Evolutionary conservation across 2,888 invertebrate genomes (phyloP).

Genomic region (Leucozona laternaria): DNA sequence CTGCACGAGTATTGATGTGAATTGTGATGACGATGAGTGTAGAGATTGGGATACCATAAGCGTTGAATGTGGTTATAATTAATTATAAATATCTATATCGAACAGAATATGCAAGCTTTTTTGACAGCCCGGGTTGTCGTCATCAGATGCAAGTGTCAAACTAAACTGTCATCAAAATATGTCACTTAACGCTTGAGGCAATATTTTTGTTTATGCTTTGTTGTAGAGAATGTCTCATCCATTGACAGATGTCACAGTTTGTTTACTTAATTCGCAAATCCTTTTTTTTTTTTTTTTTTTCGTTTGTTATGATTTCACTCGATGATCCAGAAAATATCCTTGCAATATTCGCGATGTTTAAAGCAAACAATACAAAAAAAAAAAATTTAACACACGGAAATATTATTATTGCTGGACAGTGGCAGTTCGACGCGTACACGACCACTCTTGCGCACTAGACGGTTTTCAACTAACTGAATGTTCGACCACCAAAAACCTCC

Average conservation of each 20-base stretch:
- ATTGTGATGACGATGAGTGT: conserved; percentile 28
- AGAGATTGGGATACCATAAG: neutral
- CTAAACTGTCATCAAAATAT: conserved; percentile 63
- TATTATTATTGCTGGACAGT: conserved; percentile 48
- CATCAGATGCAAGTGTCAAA: conserved; percentile 40
- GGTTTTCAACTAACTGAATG: conserved; percentile 78
- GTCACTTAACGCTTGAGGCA: conserved; percentile 44
- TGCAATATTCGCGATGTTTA: conserved; percentile 15
- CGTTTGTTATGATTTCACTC: conserved; percentile 48
- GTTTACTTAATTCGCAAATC: conserved; percentile 20
- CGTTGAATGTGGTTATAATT: conserved; percentile 37
- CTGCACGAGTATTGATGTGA: conserved; percentile 43
- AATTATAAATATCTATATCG: conserved; percentile 13
- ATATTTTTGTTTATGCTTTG: conserved; percentile 3
- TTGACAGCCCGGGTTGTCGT: conserved; percentile 52
- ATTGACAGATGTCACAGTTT: conserved; percentile 60
- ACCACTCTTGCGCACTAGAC: conserved; percentile 79
- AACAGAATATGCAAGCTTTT: conserved; percentile 43
- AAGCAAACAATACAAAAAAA: conserved; percentile 38
- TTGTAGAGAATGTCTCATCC: neutral
- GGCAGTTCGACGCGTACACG: conserved; percentile 77
- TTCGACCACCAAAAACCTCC: conserved; percentile 81
- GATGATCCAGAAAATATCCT: conserved; percentile 27
- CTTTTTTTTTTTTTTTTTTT: conserved; percentile 1
- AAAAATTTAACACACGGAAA: conserved; percentile 66